phyloP scores from a whole-genome alignment of 2,113 vertebrate genomes.

The Percina caprodes region DNA sequence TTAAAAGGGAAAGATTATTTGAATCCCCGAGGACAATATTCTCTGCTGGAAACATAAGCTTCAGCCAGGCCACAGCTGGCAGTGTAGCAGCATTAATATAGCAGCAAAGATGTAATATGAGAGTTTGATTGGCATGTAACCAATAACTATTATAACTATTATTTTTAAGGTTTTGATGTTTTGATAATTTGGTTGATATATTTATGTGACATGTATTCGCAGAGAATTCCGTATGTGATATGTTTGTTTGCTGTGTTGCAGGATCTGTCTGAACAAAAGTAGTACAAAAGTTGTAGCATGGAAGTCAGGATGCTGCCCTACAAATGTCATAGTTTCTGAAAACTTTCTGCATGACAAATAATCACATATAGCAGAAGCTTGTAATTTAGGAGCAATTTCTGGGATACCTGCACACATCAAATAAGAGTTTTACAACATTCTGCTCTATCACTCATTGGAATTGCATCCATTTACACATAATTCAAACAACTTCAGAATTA shows the following conservation, averaged over 20 bases:
- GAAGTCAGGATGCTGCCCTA: constrained; percentile 36
- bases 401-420: constrained; percentile 26
- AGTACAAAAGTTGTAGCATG: constrained; percentile 16
- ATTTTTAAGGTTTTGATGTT: neutral
- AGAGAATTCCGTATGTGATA: neutral
- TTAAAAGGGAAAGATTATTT: constrained; percentile 57
- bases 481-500: constrained; percentile 2
- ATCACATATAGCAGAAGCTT: constrained; percentile 11
- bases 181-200: neutral
- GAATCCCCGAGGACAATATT: constrained; percentile 43
- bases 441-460: constrained; percentile 22
- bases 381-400: constrained; percentile 34
- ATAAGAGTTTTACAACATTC: neutral
- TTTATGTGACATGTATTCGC: constrained; percentile 11
- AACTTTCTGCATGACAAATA: constrained; percentile 30
- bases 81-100: constrained; percentile 18
- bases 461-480: constrained; percentile 21
- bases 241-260: constrained; percentile 1
- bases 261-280: constrained; percentile 17
- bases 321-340: constrained; percentile 45
- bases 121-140: constrained; percentile 30
- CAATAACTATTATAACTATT: too few relatives aligned
- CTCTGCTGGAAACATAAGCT: constrained; percentile 39
- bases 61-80: constrained; percentile 42
- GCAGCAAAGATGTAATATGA: neutral